Evolutionary conservation across 2,888 invertebrate species (phyloP).

Genomic region (Aleiodes leptofemur): DNA sequence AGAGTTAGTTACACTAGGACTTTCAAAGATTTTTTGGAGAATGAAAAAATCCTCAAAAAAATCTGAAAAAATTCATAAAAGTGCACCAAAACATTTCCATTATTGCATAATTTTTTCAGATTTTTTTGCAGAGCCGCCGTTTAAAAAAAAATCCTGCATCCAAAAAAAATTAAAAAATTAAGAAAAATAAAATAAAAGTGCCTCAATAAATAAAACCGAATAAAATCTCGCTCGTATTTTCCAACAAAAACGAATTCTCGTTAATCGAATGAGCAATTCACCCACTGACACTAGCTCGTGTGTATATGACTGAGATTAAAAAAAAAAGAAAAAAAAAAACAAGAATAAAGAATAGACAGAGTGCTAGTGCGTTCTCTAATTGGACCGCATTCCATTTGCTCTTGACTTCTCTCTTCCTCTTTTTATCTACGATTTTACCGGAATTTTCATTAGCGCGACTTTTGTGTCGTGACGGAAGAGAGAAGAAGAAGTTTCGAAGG

Average conservation of each 20-base stretch:
- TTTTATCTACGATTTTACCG: constrained; percentile 54
- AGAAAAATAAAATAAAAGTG: constrained; percentile 54
- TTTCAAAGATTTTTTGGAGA: no score
- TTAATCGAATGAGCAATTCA: constrained; percentile 39
- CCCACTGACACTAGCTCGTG: background rate
- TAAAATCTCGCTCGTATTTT: no score
- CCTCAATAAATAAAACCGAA: no score
- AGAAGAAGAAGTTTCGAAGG: constrained; percentile 35
- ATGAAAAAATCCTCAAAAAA: no score
- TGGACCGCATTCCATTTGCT: constrained; percentile 70
- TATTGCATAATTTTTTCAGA: no score
- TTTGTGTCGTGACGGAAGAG: constrained; percentile 70
- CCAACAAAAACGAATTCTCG: constrained; percentile 63
- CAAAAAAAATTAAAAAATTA: constrained; percentile 35
- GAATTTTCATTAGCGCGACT: constrained; percentile 71
- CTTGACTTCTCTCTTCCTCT: constrained; percentile 47
- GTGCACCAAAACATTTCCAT: no score
- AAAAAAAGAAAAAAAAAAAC: constrained; percentile 30
- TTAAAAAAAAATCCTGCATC: no score
- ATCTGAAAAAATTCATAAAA: no score
- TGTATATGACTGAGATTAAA: constrained; percentile 12
- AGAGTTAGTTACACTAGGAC: no score
- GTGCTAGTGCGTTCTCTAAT: constrained; percentile 64
- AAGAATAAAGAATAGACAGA: constrained; percentile 16
- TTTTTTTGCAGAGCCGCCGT: no score